Evolutionary conservation across 2,113 vertebrate species (phyloP).

Genomic region (Pollachius pollachius): DNA sequence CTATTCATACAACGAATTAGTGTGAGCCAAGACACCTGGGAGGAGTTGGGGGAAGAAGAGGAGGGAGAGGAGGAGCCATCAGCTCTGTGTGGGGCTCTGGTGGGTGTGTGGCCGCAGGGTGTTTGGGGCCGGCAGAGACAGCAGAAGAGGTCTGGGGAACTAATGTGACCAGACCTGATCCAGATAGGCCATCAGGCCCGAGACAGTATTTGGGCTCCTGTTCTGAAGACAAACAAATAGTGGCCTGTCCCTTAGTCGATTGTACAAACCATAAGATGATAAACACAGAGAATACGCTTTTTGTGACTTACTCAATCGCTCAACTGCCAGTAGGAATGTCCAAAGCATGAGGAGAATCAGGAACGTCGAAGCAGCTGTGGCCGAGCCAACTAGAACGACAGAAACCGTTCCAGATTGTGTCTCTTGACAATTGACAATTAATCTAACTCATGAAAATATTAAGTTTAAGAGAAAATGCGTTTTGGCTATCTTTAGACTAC

Average conservation of each 20-base stretch:
- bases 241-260: not conserved
- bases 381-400: constrained; percentile 45
- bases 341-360: constrained; percentile 53
- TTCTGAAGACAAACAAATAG: constrained; percentile 27
- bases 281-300: not conserved
- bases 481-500: constrained; percentile 7
- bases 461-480: not conserved
- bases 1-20: no score
- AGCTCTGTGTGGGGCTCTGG: not conserved
- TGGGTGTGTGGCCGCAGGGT: constrained; percentile 5
- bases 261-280: not conserved
- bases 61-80: constrained; percentile 13
- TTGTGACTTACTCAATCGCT: constrained; percentile 52
- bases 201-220: constrained; percentile 23
- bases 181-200: constrained; percentile 19
- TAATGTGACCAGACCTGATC: constrained; percentile 3
- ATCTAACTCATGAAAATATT: not conserved
- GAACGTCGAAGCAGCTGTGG: constrained; percentile 39
- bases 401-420: constrained; percentile 33
- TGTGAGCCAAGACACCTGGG: constrained; percentile 27
- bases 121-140: not conserved
- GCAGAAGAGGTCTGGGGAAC: constrained; percentile 1
- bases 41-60: constrained; percentile 7
- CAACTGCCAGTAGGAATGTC: constrained; percentile 44
- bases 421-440: constrained; percentile 16